phyloP scores from a whole-genome alignment of 2,113 vertebrate species.

The Anser cygnoides region DNA sequence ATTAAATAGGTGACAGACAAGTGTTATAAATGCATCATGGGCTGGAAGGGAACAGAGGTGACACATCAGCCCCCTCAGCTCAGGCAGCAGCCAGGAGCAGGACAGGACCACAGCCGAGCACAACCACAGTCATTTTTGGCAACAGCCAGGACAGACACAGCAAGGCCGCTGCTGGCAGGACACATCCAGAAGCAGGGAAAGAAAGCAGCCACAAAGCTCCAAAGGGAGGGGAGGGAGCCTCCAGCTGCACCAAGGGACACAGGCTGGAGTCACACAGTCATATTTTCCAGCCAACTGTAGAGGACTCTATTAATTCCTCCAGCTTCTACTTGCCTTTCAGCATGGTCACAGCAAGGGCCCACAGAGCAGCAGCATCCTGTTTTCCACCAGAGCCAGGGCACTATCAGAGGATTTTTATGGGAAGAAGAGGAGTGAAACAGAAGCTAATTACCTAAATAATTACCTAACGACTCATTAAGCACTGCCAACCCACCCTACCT shows the following conservation, averaged over 20 bases:
- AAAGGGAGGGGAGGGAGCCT: neutral
- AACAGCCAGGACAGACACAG: accelerated
- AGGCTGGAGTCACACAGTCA: neutral
- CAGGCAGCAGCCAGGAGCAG: neutral
- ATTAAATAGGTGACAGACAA: neutral
- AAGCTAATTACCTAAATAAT: slow-evolving; percentile 8
- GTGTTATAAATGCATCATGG: neutral
- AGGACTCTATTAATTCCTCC: neutral
- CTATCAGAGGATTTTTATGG: neutral
- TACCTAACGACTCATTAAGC: neutral
- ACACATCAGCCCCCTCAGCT: neutral
- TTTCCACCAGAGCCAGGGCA: neutral
- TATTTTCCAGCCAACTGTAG: slow-evolving; percentile 48
- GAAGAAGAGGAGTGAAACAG: neutral
- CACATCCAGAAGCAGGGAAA: neutral
- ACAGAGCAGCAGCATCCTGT: neutral
- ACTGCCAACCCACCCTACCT: neutral
- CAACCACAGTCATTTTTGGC: neutral
- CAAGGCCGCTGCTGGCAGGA: neutral
- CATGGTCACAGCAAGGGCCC: neutral
- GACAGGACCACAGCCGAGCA: accelerated
- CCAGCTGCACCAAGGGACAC: neutral
- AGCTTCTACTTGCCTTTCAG: neutral
- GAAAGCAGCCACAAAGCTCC: neutral
- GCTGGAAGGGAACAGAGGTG: neutral